Evolutionary conservation across 1,140 invertebrate species (phyloP), one percentile per base, ranked within the genome.

Genomic region (Drosophila murphyi): DNA sequence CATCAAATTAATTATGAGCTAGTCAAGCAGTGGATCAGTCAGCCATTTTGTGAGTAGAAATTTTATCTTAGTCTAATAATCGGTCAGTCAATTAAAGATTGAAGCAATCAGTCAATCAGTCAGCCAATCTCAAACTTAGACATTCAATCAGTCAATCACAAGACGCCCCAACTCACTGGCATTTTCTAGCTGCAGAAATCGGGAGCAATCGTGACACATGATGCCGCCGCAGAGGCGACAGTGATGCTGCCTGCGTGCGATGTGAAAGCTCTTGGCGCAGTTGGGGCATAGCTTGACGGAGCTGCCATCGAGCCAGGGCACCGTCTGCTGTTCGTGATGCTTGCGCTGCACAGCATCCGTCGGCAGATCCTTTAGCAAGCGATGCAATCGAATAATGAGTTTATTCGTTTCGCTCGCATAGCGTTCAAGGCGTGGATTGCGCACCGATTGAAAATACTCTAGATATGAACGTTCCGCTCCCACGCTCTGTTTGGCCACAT

Each of bases 371-470:
- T 94, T 94, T 5, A 99, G 94, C 72, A 99, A 93, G 93, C 98
- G 98, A 93, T 99, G 97, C 77, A 99, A 92, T 82, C 98, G 94
- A 83, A 99, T 98, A 35, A 99, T 94, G 12, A 99, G 93, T 92
- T 98, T 99, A 93, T 99, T 99, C 2, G 98, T 99, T 93, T 99
- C 97, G 31, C 97, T 96, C 0, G 98, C 96, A 93, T 97, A 97
- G 91, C 97, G 94, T 93, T 99, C 97, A 69, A 99, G 93, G 78
- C 95, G 93, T 2, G 94, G 92, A 82, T 95, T 95, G 86, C 96
- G 93, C 76, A 97, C 93, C 35, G 94, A 94, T 92, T 96, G 96
- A 91, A 98, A 99, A 91, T 96, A 95, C 57, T 96, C 95, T 6
- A 95, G 96, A 80, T 97, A 96, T 69, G 93, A 95, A 73, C 94